A percentile compares a stretch with the other conserved stretches of the same genome.
Conservation (phyloP, 2,797 vertebrate genomes). For the Labeo calbasu region DNA sequence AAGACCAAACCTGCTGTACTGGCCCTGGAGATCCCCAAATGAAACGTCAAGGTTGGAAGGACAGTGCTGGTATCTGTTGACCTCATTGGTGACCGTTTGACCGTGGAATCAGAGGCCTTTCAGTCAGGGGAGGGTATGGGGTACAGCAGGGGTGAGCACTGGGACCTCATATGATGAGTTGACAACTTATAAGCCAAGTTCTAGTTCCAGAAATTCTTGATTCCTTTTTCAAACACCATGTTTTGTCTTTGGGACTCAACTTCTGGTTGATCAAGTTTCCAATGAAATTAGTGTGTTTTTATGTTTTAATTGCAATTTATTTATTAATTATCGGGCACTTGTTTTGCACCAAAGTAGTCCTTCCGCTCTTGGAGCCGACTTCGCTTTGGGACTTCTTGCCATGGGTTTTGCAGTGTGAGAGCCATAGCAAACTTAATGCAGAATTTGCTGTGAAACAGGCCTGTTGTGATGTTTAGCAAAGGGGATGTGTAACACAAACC, state of each 20-base stretch:
- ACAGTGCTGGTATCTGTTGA: background rate
- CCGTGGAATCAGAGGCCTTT: constrained; percentile 50
- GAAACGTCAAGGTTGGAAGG: constrained; percentile 57
- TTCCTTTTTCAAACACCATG: constrained; percentile 63
- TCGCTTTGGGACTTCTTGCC: constrained; percentile 39
- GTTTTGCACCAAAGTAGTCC: constrained; percentile 36
- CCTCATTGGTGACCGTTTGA: constrained; percentile 26
- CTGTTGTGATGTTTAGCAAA: constrained; percentile 15
- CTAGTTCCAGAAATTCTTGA: constrained; percentile 55
- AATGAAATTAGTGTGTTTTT: constrained; percentile 28
- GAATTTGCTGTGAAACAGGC: constrained; percentile 41
- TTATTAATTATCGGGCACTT: constrained; percentile 36
- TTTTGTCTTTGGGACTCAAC: constrained; percentile 52
- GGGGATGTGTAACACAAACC: background rate
- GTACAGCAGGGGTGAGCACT: constrained; percentile 51
- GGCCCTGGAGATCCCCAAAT: constrained; percentile 87
- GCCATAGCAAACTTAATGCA: constrained; percentile 12
- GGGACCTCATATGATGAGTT: constrained; percentile 15
- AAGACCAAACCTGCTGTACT: constrained; percentile 89
- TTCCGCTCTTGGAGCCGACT: background rate
- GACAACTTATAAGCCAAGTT: constrained; percentile 32
- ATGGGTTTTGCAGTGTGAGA: constrained; percentile 33
- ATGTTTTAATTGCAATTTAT: constrained; percentile 40
- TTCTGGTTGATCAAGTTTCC: constrained; percentile 52
- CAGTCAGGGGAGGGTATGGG: constrained; percentile 34